Evolutionary conservation across 2,797 vertebrate species (phyloP), one percentile per base, ranked within the genome.

Genomic region (Falco rusticolus): DNA sequence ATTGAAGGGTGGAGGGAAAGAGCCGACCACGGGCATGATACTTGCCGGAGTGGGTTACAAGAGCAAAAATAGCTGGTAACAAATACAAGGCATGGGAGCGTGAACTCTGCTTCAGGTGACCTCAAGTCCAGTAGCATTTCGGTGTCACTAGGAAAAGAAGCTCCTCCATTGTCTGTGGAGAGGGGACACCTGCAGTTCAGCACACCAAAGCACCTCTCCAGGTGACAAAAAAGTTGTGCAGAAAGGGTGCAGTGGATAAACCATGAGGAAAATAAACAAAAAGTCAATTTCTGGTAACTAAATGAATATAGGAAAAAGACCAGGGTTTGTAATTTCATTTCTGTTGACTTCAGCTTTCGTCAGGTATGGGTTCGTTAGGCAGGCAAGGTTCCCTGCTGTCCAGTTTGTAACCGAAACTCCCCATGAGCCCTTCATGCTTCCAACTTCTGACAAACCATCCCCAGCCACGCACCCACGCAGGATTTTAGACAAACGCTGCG

Each of bases 381-480:
- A 51, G 37, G 33, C 25, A 66, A 47, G 29, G 25, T 59, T 59
- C 29, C 22, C 54, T 61, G 28, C 51, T 68, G 5, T 14, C 50
- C 26, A 18, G 22, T 50, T 82, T 50, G 11, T 37, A n/a, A 25
- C 47, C 53, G 11, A 70, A 90, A 22, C 13, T 48, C 31, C 17
- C 0, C 0, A 31, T 4, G 6, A 70, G n/a, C 16, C 17, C 24
- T 77, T 50, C 39, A 15, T 10, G 5, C 48, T 47, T 51, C 17
- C n/a, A 41, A 9, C 29, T 48, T 41, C 50, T 7, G 45, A 33
- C 13, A 51, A 28, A 20, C 19, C 60, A 11, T 15, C 1, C 0
- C 20, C 10, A 69, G 29, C 1, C 5, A 29, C 33, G 48, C 1
- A 4, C 3, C 13, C n/a, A 13, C 33, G 26, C 1, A 1, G 13